Conservation (phyloP, 2,113 vertebrate genomes). For the Misgurnus anguillicaudatus region DNA sequence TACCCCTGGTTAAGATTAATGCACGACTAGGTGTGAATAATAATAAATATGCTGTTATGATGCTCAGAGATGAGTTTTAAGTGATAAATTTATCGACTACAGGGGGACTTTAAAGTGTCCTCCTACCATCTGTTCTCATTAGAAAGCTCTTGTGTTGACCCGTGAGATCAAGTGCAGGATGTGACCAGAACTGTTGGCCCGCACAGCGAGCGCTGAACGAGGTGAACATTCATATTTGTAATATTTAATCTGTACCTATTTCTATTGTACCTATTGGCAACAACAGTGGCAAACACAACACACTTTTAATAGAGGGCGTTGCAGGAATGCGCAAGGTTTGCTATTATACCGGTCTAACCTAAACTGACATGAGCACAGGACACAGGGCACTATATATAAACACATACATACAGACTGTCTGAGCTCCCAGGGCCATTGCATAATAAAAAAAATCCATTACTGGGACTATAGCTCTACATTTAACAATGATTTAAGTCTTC, state of each 20-base stretch:
- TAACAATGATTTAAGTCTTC: not conserved
- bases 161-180: slow-evolving; percentile 36
- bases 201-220: slow-evolving; percentile 4
- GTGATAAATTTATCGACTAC: not conserved
- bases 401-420: slow-evolving; percentile 17
- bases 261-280: not conserved
- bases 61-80: too few species aligned
- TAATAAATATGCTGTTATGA: too few species aligned
- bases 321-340: too few species aligned
- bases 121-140: slow-evolving; percentile 56
- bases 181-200: not conserved
- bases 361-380: too few species aligned
- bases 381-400: slow-evolving; percentile 21
- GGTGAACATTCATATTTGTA: not conserved
- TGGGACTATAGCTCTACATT: not conserved
- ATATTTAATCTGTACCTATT: not conserved
- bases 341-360: too few species aligned
- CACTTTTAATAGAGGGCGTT: too few species aligned
- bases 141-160: slow-evolving; percentile 52
- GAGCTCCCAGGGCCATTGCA: slow-evolving; percentile 25
- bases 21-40: too few species aligned
- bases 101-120: slow-evolving; percentile 44
- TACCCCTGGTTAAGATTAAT: too few species aligned
- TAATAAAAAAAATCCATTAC: not conserved
- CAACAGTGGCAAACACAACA: not conserved